phyloP scores from a whole-genome alignment of 2,113 vertebrate species.

The Orycteropus afer region DNA sequence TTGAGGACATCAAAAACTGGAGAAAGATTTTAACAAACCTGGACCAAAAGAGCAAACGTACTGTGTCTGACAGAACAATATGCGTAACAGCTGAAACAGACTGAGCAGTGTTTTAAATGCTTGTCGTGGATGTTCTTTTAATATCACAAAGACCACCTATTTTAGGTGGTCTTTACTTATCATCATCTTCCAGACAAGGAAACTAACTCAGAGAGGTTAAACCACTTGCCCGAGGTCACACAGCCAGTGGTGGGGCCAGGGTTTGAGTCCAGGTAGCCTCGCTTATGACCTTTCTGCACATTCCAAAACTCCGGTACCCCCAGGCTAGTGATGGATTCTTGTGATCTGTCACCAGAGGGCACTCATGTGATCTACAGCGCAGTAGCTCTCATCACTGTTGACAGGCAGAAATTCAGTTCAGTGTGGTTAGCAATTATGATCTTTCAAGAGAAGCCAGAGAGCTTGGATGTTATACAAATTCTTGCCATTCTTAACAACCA shows the following conservation, averaged over 20 bases:
- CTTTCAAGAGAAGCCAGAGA: neutral
- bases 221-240: too few relatives aligned
- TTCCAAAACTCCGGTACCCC: neutral
- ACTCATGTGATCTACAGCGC: rapidly evolving
- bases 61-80: neutral
- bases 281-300: neutral
- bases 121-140: neutral
- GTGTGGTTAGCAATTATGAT: neutral
- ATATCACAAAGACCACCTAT: neutral
- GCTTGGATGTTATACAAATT: neutral
- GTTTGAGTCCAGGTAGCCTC: neutral
- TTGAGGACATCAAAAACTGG: neutral
- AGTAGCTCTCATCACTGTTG: neutral
- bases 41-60: neutral
- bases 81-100: neutral
- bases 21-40: neutral
- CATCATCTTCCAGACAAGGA: neutral
- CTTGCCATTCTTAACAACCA: neutral
- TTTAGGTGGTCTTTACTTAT: neutral
- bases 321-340: neutral
- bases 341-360: neutral
- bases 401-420: neutral
- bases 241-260: neutral
- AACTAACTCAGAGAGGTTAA: neutral
- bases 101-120: neutral